Base-by-base conservation (phyloP, 2,888 invertebrate genomes). In the Hipparchia semele region DNA sequence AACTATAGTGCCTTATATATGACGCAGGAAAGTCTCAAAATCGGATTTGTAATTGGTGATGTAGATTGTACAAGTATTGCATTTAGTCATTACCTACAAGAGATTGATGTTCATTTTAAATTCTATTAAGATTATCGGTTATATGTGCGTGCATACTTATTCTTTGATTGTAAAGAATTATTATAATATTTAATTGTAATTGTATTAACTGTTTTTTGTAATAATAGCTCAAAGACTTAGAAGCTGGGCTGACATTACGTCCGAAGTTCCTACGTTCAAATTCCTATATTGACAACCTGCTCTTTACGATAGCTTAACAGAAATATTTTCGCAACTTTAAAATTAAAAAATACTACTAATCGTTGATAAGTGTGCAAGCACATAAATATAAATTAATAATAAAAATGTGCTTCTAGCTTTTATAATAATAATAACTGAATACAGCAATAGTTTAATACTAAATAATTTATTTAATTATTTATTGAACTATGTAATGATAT, bases 351-450 rank as follows among this genome's bases (percentile, higher is more conserved):
- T 23, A 23, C 23, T 23, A 23, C 23, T 23, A 23, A 23, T 13
- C 2, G n/a, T 13, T 7, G 12, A 45, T 51, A 49, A 62, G 51
- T 61, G 60, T 53, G 69, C 61, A 9, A 4, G 54, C 45, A 53
- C 59, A n/a, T 33, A 12, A 12, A 23, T 53, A 64, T 64, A 9
- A 53, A 33, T 8, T 59, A 68, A 23, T 49, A 51, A 33, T 49
- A 49, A n/a, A 45, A 33, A 60, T 33, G 33, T 76, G 76, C 76
- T 78, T 78, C 72, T 78, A 78, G 73, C 70, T 76, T 68, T 49
- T 62, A 23, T 23, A 66, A 53, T 61, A 53, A 69, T 59, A 60
- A 51, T 69, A 39, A 68, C 61, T 73, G 74, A 56, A 56, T 70
- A 56, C 74, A 75, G 70, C 73, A 75, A 76, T 75, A 75, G 60